Percentiles rank a stretch among this genome's conserved stretches.
These are phyloP conservation scores for Oscheius sp. DNA, from an alignment of 2,888 invertebrate species.

Conservation along the genomic window DNA sequence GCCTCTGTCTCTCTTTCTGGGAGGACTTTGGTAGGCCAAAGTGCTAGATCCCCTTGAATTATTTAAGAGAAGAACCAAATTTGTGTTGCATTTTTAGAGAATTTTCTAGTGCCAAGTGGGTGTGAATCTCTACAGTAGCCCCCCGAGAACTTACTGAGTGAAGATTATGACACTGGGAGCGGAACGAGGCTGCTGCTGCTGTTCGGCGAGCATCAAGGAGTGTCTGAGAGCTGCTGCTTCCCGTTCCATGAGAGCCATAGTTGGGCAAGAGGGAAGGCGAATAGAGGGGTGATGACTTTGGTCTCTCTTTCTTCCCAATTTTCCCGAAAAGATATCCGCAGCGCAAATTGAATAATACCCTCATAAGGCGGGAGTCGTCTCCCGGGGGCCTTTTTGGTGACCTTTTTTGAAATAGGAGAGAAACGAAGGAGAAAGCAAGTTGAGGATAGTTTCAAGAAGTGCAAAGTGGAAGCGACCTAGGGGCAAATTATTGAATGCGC, in stretches of 20 bases:
- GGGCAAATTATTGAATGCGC: slow-evolving; percentile 27
- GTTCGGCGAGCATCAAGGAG: slow-evolving; percentile 13
- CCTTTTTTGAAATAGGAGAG: too few species aligned
- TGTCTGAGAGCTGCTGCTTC: slow-evolving; percentile 15
- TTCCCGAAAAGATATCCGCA: slow-evolving; percentile 1
- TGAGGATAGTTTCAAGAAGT: too few species aligned
- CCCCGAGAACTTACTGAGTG: slow-evolving; percentile 13
- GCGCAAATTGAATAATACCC: slow-evolving; percentile 22
- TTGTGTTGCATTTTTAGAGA: too few species aligned
- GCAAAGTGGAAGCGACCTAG: slow-evolving; percentile 6
- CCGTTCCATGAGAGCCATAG: slow-evolving; percentile 11
- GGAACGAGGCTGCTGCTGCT: neutral
- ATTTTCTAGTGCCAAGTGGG: too few species aligned
- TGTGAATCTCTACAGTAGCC: too few species aligned
- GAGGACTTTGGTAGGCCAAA: too few species aligned
- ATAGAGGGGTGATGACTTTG: neutral
- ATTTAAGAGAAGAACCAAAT: too few species aligned
- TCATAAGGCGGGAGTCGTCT: neutral
- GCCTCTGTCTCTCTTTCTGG: too few species aligned
- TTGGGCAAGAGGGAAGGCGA: neutral
- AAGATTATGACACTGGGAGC: slow-evolving; percentile 8
- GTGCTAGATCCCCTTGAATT: too few species aligned
- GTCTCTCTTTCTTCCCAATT: neutral
- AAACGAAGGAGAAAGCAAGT: too few species aligned
- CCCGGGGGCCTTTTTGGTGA: neutral